Evolutionary conservation across 2,797 vertebrate genomes (phyloP), one percentile per base, ranked within the genome.

Genomic region (Anguilla megastoma): DNA sequence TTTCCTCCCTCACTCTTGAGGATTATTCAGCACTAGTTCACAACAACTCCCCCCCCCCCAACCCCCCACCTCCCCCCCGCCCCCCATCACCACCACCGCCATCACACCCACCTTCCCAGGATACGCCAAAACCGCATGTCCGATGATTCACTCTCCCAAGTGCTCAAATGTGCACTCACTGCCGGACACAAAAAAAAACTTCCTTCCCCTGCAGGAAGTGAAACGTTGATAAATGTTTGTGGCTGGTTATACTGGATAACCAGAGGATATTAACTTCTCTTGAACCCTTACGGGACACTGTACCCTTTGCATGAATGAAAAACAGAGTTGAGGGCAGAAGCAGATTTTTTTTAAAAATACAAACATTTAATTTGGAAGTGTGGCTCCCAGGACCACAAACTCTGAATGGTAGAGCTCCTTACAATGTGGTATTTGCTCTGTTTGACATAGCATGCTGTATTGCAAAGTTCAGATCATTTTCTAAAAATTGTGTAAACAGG

Each of bases 101-200:
- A 6, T 27, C 63, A 8, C 54, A 7, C 45, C 27, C 48, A 18
- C 63, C 27, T 30, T 18, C 30, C 60, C 58, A 33, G 76, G 83
- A 89, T 90, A 41, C 30, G 21, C 86, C 85, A 54, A 87, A 56
- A 85, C 66, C 50, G 27, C 41, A 90, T 27, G 50, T 71, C 69
- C 63, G 50, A 86, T 90, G 88, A 93, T 85, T 89, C 90, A 91
- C 80, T 7, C 6, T 71, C 48, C 82, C 58, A 18, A 5, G 50
- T 24, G 30, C 71, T 74, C 41, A 86, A 86, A 71, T 33, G 66
- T 14, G 52, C 27, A 86, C 24, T 71, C 36, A 45, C 85, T 16
- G 48, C 66, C 24, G 85, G 54, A 74, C 85, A 60, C 9, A 48
- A 76, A 69, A 79, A 91, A 45, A 88, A 24, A 69, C 45, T 45